Conservation (phyloP, 2,888 invertebrate genomes). For the Iphiclides podalirius region DNA sequence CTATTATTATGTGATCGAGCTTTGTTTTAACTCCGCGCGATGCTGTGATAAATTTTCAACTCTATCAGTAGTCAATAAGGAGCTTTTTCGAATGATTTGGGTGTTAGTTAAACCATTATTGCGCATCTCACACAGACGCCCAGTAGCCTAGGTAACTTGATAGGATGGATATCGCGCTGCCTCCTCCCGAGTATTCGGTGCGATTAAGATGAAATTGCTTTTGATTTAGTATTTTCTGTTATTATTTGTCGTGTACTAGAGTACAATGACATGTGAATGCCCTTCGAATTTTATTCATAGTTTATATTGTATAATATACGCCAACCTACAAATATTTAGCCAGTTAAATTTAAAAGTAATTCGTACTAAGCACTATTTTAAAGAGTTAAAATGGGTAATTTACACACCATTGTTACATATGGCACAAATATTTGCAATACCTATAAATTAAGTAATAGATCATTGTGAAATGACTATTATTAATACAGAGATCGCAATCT, state of each 20-base stretch:
- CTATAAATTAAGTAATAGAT: no score
- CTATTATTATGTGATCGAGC: slow-evolving; percentile 59
- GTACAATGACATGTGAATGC: slow-evolving; percentile 32
- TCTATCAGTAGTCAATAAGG: slow-evolving; percentile 31
- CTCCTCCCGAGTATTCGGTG: slow-evolving; percentile 72
- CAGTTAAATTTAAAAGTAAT: no score
- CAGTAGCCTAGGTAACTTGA: slow-evolving; percentile 80
- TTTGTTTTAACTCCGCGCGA: slow-evolving; percentile 50
- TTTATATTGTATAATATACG: no score
- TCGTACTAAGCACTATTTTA: no score
- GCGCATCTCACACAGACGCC: slow-evolving; percentile 47
- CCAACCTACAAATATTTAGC: no score
- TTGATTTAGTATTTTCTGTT: slow-evolving; percentile 45
- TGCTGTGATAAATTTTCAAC: slow-evolving; percentile 18
- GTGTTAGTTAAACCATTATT: slow-evolving; percentile 40
- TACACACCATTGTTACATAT: no score
- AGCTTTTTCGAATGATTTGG: slow-evolving; percentile 25
- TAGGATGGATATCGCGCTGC: slow-evolving; percentile 75
- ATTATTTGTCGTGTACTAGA: slow-evolving; percentile 41
- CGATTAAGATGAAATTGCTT: slow-evolving; percentile 72
- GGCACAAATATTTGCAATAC: no score
- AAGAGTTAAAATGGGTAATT: no score
- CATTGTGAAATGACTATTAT: no score
- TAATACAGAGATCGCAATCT: no score
- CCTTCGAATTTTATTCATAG: slow-evolving; percentile 3